These are phyloP conservation scores for Remorina albescens DNA, from an alignment of 2,797 vertebrate species.

Conservation along the genomic window DNA sequence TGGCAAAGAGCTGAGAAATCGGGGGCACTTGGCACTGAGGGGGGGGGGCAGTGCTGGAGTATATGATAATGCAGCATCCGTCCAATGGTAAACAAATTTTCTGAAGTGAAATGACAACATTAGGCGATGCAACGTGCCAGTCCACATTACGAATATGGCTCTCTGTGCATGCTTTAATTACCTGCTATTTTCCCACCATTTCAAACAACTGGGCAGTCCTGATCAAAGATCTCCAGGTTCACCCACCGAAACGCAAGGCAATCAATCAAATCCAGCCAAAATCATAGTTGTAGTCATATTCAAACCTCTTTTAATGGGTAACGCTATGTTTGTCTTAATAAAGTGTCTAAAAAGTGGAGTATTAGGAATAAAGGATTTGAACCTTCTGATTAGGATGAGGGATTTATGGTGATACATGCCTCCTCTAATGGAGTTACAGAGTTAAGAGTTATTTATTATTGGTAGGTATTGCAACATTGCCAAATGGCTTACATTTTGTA, in stretches of 20 bases:
- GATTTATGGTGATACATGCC: slow-evolving; percentile 64
- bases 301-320: too few relatives aligned
- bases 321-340: slow-evolving; percentile 64
- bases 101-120: slow-evolving; percentile 79
- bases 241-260: slow-evolving; percentile 12
- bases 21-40: slow-evolving; percentile 75
- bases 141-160: slow-evolving; percentile 52
- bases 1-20: slow-evolving; percentile 76
- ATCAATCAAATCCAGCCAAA: slow-evolving; percentile 37
- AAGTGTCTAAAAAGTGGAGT: slow-evolving; percentile 76
- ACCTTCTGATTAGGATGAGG: slow-evolving; percentile 73
- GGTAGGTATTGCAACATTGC: slow-evolving; percentile 52
- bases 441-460: slow-evolving; percentile 78
- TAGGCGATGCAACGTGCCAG: slow-evolving; percentile 65
- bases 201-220: slow-evolving; percentile 37
- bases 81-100: slow-evolving; percentile 84
- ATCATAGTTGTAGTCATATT: background rate
- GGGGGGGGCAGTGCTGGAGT: slow-evolving; percentile 70
- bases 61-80: slow-evolving; percentile 71
- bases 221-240: slow-evolving; percentile 34
- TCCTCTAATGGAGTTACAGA: slow-evolving; percentile 60
- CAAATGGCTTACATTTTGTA: slow-evolving; percentile 55
- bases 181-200: slow-evolving; percentile 12
- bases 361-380: slow-evolving; percentile 72
- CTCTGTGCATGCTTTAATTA: slow-evolving; percentile 45